A percentile compares a stretch with the other conserved stretches of the same genome.
These are phyloP conservation scores for Neelides sp. DNA, from an alignment of 1,140 invertebrate species.

Conservation along the genomic window DNA sequence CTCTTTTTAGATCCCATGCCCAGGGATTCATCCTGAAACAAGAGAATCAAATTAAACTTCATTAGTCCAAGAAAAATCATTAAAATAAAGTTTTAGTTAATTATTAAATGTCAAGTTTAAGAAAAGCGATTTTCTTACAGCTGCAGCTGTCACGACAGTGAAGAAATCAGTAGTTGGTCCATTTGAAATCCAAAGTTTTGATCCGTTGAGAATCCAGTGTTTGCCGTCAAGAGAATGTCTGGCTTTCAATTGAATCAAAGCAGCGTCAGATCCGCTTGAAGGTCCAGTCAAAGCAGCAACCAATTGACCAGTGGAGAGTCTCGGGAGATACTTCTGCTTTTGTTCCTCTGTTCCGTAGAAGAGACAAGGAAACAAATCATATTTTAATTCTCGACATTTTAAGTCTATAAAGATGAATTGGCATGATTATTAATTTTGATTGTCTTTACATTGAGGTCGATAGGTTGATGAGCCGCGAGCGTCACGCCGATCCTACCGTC, in stretches of 20 bases:
- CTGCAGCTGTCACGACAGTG: slow-evolving; percentile 52
- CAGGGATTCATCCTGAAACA: slow-evolving; percentile 1
- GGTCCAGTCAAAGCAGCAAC: slow-evolving; percentile 53
- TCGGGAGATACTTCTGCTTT: slow-evolving; percentile 47
- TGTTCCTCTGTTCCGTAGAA: slow-evolving; percentile 43
- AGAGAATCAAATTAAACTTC: too few species aligned
- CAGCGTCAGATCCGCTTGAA: slow-evolving; percentile 45
- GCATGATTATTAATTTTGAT: not conserved
- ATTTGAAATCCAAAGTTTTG: slow-evolving; percentile 58
- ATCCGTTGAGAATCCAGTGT: slow-evolving; percentile 51
- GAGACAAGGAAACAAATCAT: too few species aligned
- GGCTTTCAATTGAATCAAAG: slow-evolving; percentile 38
- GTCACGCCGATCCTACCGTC: slow-evolving; percentile 46
- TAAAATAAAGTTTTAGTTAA: not conserved
- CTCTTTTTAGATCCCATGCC: not conserved
- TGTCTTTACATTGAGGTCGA: slow-evolving; percentile 36
- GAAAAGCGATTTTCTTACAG: slow-evolving; percentile 8
- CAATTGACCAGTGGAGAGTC: slow-evolving; percentile 45
- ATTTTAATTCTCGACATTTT: not conserved
- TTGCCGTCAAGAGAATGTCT: slow-evolving; percentile 43
- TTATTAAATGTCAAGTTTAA: not conserved
- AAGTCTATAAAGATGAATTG: not conserved
- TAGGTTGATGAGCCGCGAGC: slow-evolving; percentile 37
- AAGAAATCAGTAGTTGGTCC: slow-evolving; percentile 54
- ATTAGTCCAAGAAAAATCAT: slow-evolving; percentile 1